Evolutionary conservation across 2,888 invertebrate species (phyloP), one percentile per base, ranked within the genome.

Genomic region (Watsonalla cultraria): DNA sequence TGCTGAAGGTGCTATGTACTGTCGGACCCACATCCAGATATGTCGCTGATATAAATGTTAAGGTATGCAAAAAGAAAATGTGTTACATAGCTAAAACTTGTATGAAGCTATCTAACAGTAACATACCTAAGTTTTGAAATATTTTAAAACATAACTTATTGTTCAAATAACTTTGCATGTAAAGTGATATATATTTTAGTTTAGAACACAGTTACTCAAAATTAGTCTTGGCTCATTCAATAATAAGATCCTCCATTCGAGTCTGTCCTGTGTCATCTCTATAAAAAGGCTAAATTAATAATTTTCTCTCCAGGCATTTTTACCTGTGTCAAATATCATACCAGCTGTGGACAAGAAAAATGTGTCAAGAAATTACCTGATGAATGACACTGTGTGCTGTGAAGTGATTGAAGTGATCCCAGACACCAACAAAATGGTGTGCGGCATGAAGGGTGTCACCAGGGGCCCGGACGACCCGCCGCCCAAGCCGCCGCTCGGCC

Each of bases 351-450:
- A 96, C 92, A 95, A 95, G 92, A 94, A 94, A 82, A 94, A 94
- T 82, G 92, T 94, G 60, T 93, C 94, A 81, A 94, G 95, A 82
- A 92, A 92, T 86, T 96, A 95, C 92, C 93, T 94, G 86, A 93
- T 93, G 86, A 95, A 95, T 91, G 96, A 97, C 90, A 94, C 94
- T 70, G 94, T 97, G 56, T 95, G 96, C 92, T 96, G 96, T 84
- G 96, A 96, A 92, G 95, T 97, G 52, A 92, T 96, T 73, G 96
- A 96, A 92, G 95, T 96, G 61, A 95, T 95, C 80, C 94, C 95
- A 49, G 96, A 96, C 82, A 94, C 95, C 53, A 96, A 96, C 90
- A 96, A 96, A 91, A 94, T 97, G 91, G 94, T 95, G 70, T 94
- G 96, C 82, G 96, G 96, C 82, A 96, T 97, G 96, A 95, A 96